Percentiles rank a stretch among this genome's conserved stretches.
phyloP scores from a whole-genome alignment of 2,888 invertebrate genomes.

The Acronicta psi region DNA sequence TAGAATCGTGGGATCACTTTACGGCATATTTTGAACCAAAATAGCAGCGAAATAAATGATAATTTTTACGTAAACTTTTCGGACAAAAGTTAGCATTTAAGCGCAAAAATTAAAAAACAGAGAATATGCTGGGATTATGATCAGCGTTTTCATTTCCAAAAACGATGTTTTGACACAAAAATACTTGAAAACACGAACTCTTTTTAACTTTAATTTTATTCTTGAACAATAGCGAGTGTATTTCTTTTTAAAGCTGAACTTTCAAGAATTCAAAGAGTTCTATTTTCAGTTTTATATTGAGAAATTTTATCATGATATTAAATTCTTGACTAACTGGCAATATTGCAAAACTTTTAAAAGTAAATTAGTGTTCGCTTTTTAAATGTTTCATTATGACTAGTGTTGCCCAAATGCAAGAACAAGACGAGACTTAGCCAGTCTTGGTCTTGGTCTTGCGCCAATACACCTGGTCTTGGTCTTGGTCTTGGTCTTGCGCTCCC shows the following conservation, averaged over 20 bases:
- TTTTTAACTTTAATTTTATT: too few species aligned
- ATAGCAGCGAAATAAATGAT: constrained; percentile 8
- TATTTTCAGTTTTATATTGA: constrained; percentile 11
- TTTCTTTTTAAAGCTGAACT: constrained; percentile 8
- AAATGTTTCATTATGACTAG: constrained; percentile 9
- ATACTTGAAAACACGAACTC: too few species aligned
- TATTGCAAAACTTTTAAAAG: constrained; percentile 8
- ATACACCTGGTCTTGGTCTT: too few species aligned
- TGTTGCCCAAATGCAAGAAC: too few species aligned
- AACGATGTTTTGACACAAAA: background rate
- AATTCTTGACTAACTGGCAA: constrained; percentile 15
- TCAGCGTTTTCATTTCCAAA: background rate
- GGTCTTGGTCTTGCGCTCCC: too few species aligned
- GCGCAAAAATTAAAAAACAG: constrained; percentile 1
- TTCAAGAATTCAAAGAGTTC: constrained; percentile 16
- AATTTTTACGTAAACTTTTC: constrained; percentile 19
- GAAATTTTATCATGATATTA: constrained; percentile 25
- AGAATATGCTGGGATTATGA: constrained; percentile 17
- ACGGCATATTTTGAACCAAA: constrained; percentile 16
- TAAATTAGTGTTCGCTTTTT: constrained; percentile 4
- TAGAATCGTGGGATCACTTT: constrained; percentile 57
- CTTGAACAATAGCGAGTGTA: background rate
- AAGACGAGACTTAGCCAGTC: too few species aligned
- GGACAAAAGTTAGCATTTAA: background rate
- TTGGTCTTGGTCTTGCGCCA: too few species aligned